Evolutionary conservation across 2,888 invertebrate genomes (phyloP).

Genomic region (Hydraecia micacea): DNA sequence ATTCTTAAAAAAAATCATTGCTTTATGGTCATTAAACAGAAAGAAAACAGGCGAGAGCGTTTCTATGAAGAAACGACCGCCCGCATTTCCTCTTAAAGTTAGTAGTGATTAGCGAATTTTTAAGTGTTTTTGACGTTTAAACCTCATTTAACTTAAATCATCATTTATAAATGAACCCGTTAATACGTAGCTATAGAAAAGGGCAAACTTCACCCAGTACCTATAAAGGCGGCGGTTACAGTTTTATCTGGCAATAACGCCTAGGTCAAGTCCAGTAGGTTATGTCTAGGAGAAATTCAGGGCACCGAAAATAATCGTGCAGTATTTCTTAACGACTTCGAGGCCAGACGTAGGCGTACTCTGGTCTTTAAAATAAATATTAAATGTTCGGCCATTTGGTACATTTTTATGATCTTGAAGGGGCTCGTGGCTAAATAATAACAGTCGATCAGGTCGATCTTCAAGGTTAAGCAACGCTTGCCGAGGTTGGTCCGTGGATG

Average conservation of each 20-base stretch:
- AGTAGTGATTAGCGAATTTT: no score
- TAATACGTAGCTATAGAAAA: background rate
- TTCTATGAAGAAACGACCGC: no score
- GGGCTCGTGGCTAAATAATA: background rate
- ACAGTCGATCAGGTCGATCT: background rate
- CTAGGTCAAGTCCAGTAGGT: conserved; percentile 27
- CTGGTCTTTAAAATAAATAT: conserved; percentile 23
- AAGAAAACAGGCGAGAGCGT: no score
- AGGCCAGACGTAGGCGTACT: conserved; percentile 4
- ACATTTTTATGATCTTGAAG: background rate
- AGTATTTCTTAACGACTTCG: background rate
- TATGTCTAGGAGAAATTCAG: conserved; percentile 1
- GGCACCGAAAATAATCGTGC: background rate
- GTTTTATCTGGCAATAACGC: conserved; percentile 31
- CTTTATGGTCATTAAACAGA: no score
- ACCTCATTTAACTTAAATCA: no score
- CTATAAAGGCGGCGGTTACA: conserved; percentile 28
- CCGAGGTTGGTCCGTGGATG: background rate
- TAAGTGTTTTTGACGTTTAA: no score
- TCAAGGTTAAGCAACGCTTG: background rate
- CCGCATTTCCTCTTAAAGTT: no score
- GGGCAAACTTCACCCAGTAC: background rate
- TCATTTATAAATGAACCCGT: background rate
- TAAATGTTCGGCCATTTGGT: conserved; percentile 6
- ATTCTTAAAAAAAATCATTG: no score